phyloP scores from a whole-genome alignment of 1,140 invertebrate species.

The Octopus sinensis region DNA sequence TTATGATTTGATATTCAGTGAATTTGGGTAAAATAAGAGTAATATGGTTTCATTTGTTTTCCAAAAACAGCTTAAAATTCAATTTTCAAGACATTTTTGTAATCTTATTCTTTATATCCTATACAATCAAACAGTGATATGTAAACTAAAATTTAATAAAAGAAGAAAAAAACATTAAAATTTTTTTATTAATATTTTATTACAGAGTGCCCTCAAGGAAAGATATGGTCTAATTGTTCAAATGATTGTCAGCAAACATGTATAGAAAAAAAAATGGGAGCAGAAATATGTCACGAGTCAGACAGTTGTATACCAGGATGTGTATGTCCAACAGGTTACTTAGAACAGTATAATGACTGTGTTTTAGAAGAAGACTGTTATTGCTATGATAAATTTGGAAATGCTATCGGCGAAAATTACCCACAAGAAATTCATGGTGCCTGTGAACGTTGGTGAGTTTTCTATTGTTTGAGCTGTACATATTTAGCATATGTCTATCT shows the following conservation, averaged over 20 bases:
- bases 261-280: background rate
- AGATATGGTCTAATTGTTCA: background rate
- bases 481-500: background rate
- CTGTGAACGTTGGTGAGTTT: conserved; percentile 19
- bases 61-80: no score
- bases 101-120: no score
- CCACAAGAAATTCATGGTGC: background rate
- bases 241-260: background rate
- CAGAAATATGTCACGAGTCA: background rate
- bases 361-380: conserved; percentile 20
- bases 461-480: conserved; percentile 10
- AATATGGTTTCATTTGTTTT: no score
- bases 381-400: conserved; percentile 22
- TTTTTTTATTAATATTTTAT: no score
- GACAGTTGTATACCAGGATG: conserved; percentile 14
- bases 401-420: background rate
- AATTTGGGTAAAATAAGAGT: no score
- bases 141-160: no score
- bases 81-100: no score
- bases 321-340: conserved; percentile 19
- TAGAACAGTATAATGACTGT: conserved; percentile 10
- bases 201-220: background rate
- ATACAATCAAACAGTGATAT: no score
- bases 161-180: no score
- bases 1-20: no score